Evolutionary conservation across 2,888 invertebrate species (phyloP), one percentile per base, ranked within the genome.

Genomic region (Drosophila tanythrix): DNA sequence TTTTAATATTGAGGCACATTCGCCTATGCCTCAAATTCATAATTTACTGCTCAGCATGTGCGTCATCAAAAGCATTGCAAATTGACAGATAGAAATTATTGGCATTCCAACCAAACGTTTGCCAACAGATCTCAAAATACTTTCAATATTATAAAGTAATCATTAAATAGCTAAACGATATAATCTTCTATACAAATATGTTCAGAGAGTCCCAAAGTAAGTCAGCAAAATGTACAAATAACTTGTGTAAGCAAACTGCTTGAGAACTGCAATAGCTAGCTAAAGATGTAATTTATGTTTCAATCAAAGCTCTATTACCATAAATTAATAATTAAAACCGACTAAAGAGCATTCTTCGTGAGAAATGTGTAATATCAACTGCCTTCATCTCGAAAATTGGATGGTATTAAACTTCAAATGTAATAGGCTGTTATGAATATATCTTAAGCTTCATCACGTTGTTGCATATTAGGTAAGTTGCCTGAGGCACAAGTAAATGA

Each of bases 1-100:
- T 86, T 80, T 74, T 63, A 77, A 86, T 86, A 80, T 76, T 68
- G 57, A 71, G 56, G 36, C 60, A 60, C 76, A 75, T 60, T 79
- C 68, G 53, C 50, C 62, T 62, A 57, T 60, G 62, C 51, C 60
- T 51, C 64, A 52, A 79, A 76, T 74, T 74, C 69, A 80, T 71
- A 78, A 70, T 74, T 66, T 58, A 57, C 58, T 57, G 68, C 53
- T 68, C 57, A 48, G 31, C 60, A 53, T 63, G 78, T 63, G 68
- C 68, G 50, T 48, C 60, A 25, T 63, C 74, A 57, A 35, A 63
- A 40, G 68, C 60, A 61, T 51, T 25, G 50, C 64, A 64, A 76
- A 78, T 78, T 76, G 81, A 78, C 81, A 78, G 60, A 56, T 78
- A 77, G 38, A 38, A 51, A 58, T 65, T 63, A 76, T 76, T 81